Evolutionary conservation across 2,113 vertebrate species (phyloP).

Genomic region (Rhagologus leucostigma): DNA sequence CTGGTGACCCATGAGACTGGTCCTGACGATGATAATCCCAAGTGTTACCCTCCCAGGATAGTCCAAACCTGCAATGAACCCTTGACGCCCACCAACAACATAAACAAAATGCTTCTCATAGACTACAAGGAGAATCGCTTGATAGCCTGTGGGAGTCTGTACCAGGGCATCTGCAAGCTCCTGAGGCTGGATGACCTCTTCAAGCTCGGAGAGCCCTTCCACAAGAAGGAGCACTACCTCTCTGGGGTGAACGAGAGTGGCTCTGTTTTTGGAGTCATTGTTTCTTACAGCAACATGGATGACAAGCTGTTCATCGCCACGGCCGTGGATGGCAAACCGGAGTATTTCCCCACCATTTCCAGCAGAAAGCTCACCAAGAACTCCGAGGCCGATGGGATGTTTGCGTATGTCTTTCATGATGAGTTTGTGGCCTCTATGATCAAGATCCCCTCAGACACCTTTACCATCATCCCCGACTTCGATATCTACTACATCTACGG

Average conservation of each 20-base stretch:
- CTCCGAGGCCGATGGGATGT: conserved; percentile 96
- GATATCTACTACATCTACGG: conserved; percentile 98
- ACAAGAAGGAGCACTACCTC: conserved; percentile 98
- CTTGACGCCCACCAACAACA: conserved; percentile 89
- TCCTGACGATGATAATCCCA: conserved; percentile 96
- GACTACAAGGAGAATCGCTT: conserved; percentile 95
- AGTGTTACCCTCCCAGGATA: conserved; percentile 95
- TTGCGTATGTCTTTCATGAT: conserved; percentile 96
- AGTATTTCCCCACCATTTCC: conserved; percentile 98
- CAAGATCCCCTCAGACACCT: conserved; percentile 97
- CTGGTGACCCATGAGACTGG: conserved; percentile 92
- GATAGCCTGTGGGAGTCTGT: conserved; percentile 94
- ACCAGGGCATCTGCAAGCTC: conserved; percentile 97
- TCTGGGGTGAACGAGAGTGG: conserved; percentile 96
- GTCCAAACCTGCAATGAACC: conserved; percentile 95
- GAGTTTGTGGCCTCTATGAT: conserved; percentile 99
- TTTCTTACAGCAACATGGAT: conserved; percentile 89
- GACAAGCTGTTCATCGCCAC: conserved; percentile 97
- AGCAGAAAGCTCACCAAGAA: conserved; percentile 94
- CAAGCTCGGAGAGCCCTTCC: conserved; percentile 95
- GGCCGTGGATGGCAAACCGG: conserved; percentile 93
- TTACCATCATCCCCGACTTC: conserved; percentile 95
- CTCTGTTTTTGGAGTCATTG: conserved; percentile 95
- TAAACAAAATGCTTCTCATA: conserved; percentile 98
- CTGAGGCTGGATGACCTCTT: conserved; percentile 95